Evolutionary conservation across 2,888 invertebrate species (phyloP), one percentile per base, ranked within the genome.

Genomic region (Steinernema carpocapsae): DNA sequence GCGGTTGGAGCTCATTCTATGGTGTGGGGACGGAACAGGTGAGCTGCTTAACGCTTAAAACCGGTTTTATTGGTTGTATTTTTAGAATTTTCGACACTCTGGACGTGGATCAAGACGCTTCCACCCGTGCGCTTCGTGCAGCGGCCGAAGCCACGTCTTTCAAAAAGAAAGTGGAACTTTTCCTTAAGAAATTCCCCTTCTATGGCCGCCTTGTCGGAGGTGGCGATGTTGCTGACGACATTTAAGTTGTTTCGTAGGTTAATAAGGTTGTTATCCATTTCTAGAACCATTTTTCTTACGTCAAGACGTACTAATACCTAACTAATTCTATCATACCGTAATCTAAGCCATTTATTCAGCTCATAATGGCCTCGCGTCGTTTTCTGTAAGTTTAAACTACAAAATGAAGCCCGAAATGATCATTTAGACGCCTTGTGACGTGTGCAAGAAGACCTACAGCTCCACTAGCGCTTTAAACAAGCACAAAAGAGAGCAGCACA

Each of bases 1-100:
- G 76, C 82, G 22, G 77, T 75, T 12, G 76, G 81, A 1, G 76
- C 82, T 59, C 84, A 84, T 71, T 77, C 81, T 0, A 43, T 79
- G 43, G 70, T 85, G 14, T 85, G 85, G 85, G 85, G 82, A 22
- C 73, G 85, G 32, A 74, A 78, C 26, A 76, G 81, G 83, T 83
- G 46, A 64, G 64, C n/a, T n/a, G n/a, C n/a, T n/a, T n/a, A n/a
- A n/a, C n/a, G 0, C n/a, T 26, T 19, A 22, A 17, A 7, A 26
- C 3, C 4, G n/a, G 0, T n/a, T 71, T n/a, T 59, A 1, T 17
- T 37, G 22, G 17, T n/a, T 72, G n/a, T 46, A 37, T 37, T 43
- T 19, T 42, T 29, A 84, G 85, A 71, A 80, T 85, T 56, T 85
- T 81, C 71, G 76, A 75, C 12, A 84, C 85, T 7, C 76, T 85